Evolutionary conservation across 2,113 vertebrate species (phyloP), one percentile per base, ranked within the genome.

Genomic region (Ceyx margarethae): DNA sequence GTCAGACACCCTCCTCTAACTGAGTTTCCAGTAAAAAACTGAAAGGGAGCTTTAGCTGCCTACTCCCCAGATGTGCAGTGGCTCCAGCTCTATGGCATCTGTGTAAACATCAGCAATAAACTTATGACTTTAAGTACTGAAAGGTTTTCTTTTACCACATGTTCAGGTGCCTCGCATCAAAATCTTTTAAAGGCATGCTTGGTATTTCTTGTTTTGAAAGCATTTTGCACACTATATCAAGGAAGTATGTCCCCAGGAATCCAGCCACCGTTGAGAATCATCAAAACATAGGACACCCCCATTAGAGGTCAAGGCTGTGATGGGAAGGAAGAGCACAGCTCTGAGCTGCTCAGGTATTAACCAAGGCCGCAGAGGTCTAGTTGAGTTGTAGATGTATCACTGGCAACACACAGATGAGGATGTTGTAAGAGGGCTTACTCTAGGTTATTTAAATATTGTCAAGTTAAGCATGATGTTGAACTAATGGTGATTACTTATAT

Each of bases 1-100:
- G 90, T 96, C 91, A 95, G 87, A 66, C 93, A 93, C 78, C 46
- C 37, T 66, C 77, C 74, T 91, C 80, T 68, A 68, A 64, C 74
- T 50, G 9, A 43, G 62, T 90, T 97, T 96, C 90, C 93, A 93
- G 89, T 62, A 92, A 95, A 82, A 94, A 87, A 82, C 37, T 94
- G 51, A 81, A 89, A 81, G 69, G 79, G 80, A 95, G 72, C 45
- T 91, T 92, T 77, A 95, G 57, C 84, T 28, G 10, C 53, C 81
- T 86, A 94, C 81, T 89, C 48, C 81, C 92, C 94, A 92, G 76
- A 81, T 95, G 93, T 89, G 83, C 86, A 72, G 75, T 65, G 66
- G 87, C 84, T 92, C 78, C 90, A 90, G 58, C 42, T 69, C 87
- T 60, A 42, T 46, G 75, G 72, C 82, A 96, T 96, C 93, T 95